A percentile compares a stretch with the other conserved stretches of the same genome.
Conservation (phyloP, 1,140 invertebrate species). For the Halictus rubicundus region DNA sequence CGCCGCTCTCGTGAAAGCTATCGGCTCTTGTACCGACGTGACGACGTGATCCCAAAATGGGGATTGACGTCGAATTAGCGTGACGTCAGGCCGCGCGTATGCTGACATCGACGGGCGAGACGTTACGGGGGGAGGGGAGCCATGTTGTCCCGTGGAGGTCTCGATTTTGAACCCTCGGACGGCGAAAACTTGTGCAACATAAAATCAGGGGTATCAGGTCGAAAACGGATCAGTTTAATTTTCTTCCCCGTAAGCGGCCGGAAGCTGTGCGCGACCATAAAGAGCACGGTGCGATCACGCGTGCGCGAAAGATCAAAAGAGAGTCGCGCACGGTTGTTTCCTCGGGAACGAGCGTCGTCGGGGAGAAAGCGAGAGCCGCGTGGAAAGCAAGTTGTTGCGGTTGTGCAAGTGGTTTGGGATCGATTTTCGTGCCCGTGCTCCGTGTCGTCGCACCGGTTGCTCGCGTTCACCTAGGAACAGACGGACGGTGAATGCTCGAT, state of each 20-base stretch:
- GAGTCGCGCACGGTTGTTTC: slow-evolving; percentile 6
- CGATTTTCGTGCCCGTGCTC: slow-evolving; percentile 48
- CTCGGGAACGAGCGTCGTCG: slow-evolving; percentile 10
- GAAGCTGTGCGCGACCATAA: no score
- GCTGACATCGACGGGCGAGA: neutral
- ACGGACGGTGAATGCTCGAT: slow-evolving; percentile 35
- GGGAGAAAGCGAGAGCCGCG: slow-evolving; percentile 54
- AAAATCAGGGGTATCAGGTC: no score
- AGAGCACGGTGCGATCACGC: neutral
- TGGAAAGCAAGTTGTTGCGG: slow-evolving; percentile 47
- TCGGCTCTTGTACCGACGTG: slow-evolving; percentile 24
- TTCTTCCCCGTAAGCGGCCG: no score
- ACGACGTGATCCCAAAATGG: slow-evolving; percentile 53
- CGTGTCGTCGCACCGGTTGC: slow-evolving; percentile 29
- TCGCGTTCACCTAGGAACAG: slow-evolving; percentile 19
- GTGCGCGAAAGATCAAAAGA: neutral
- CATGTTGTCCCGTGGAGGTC: neutral
- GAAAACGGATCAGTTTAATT: no score
- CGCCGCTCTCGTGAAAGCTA: slow-evolving; percentile 37
- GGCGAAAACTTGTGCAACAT: no score
- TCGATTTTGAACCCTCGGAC: no score
- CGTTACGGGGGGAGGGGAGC: neutral
- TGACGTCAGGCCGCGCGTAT: slow-evolving; percentile 44
- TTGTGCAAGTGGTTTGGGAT: slow-evolving; percentile 46
- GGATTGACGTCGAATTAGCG: slow-evolving; percentile 55